Percentiles rank a stretch among this genome's conserved stretches.
Evolutionary conservation across 2,888 invertebrate species (phyloP).

Genomic region (Antitype chi): DNA sequence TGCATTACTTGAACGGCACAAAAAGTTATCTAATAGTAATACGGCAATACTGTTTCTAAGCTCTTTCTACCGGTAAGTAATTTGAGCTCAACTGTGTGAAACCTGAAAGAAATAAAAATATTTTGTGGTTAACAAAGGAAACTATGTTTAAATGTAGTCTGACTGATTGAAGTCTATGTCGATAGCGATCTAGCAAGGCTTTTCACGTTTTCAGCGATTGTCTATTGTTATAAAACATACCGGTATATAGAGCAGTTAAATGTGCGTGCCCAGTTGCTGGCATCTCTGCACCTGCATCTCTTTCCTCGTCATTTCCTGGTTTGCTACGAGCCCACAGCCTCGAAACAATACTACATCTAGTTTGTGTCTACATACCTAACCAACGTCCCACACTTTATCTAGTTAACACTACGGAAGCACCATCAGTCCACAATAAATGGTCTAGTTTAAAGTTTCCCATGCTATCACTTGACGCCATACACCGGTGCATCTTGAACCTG

Average conservation of each 20-base stretch:
- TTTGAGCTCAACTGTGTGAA: constrained; percentile 33
- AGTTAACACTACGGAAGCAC: constrained; percentile 42
- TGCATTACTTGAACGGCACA: constrained; percentile 31
- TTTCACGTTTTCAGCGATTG: background rate
- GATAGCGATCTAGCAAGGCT: background rate
- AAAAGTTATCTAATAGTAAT: constrained; percentile 39
- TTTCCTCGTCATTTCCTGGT: background rate
- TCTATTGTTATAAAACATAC: background rate
- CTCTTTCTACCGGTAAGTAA: constrained; percentile 29
- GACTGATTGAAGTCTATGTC: constrained; percentile 1
- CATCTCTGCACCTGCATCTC: background rate
- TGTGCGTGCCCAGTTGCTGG: background rate
- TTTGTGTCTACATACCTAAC: background rate
- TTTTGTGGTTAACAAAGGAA: constrained; percentile 8
- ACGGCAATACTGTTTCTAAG: constrained; percentile 33
- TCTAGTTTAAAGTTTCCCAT: constrained; percentile 50
- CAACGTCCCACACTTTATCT: constrained; percentile 40
- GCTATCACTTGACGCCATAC: constrained; percentile 17
- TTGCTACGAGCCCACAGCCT: background rate
- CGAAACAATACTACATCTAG: background rate
- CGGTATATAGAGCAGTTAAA: background rate
- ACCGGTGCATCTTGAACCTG: too few species aligned
- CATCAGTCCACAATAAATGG: constrained; percentile 32
- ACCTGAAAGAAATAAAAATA: constrained; percentile 12
- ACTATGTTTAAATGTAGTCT: background rate